Percentiles rank a stretch among this genome's conserved stretches.
Evolutionary conservation across 2,888 invertebrate species (phyloP).

Genomic region (Axea sp.): DNA sequence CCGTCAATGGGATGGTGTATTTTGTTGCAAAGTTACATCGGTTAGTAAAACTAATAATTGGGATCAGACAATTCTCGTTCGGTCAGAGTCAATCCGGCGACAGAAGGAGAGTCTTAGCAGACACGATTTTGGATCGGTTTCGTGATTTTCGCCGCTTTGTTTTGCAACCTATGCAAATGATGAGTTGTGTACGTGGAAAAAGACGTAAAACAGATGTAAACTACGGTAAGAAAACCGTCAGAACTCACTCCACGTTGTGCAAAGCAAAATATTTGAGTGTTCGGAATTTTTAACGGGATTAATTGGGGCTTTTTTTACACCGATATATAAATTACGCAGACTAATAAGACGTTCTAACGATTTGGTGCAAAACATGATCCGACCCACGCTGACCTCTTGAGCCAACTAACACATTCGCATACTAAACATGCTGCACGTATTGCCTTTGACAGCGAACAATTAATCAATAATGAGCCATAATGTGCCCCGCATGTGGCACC

Average conservation of each 20-base stretch:
- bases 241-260: too few species aligned
- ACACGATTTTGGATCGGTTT: constrained; percentile 1
- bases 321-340: constrained; percentile 59
- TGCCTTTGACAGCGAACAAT: constrained; percentile 68
- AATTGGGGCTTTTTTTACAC: constrained; percentile 38
- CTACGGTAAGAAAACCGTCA: too few species aligned
- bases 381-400: constrained; percentile 70
- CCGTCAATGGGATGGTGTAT: constrained; percentile 18
- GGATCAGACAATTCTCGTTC: constrained; percentile 6
- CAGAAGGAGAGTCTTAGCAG: constrained; percentile 13
- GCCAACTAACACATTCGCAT: constrained; percentile 65
- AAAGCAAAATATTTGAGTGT: constrained; percentile 17
- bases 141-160: too few species aligned
- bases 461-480: constrained; percentile 74
- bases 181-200: too few species aligned
- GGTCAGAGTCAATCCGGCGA: constrained; percentile 20
- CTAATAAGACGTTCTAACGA: constrained; percentile 74
- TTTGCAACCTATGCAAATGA: too few species aligned
- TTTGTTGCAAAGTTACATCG: constrained; percentile 9
- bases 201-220: too few species aligned
- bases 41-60: constrained; percentile 24
- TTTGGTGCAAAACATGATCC: constrained; percentile 72
- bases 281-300: constrained; percentile 5
- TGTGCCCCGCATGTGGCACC: constrained; percentile 53
- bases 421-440: constrained; percentile 61